Evolutionary conservation across 2,888 invertebrate species (phyloP), one percentile per base, ranked within the genome.

Genomic region (Thereva nobilitata): DNA sequence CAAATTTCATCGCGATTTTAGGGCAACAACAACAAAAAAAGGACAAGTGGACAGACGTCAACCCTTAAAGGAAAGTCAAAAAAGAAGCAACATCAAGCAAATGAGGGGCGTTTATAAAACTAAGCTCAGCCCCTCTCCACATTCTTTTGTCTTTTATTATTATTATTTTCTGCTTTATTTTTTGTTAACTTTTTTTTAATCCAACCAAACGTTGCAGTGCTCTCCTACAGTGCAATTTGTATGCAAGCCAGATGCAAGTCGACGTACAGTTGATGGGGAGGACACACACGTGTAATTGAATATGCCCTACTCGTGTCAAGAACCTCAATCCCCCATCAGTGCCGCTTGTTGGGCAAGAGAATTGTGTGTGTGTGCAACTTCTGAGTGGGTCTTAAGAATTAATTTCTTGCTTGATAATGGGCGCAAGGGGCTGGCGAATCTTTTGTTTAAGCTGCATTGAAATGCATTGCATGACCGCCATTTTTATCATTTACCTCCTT

Each of bases 261-360:
- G 38, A 59, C 37, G 47, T 23, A 41, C 41, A 10, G 37, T n/a
- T n/a, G 49, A 50, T 4, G 12, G 61, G 50, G 34, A 10, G 41
- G 61, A 40, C 47, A 10, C 50, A 61, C 41, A 50, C 40, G 41
- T 61, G 61, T 61, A 61, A 61, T 61, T 61, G 41, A 61, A 61
- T 61, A 40, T 41, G 35, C 41, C 61, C 50, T n/a, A 23, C 50
- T 38, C 61, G 5, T 49, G 61, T 40, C 38, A 12, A 40, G 9
- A 23, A 23, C 40, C 23, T 23, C 41, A 50, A 50, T 23, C 23
- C 23, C 23, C 23, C 50, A 40, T 34, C n/a, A 41, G 34, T 23
- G 34, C 50, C 6, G 10, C 8, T 42, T 40, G 0, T n/a, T 23
- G 35, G 50, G 40, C 38, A 38, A 38, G 42, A 38, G 47, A 23